Conservation (phyloP, 2,113 vertebrate genomes). For the Hirundichthys speculiger region DNA sequence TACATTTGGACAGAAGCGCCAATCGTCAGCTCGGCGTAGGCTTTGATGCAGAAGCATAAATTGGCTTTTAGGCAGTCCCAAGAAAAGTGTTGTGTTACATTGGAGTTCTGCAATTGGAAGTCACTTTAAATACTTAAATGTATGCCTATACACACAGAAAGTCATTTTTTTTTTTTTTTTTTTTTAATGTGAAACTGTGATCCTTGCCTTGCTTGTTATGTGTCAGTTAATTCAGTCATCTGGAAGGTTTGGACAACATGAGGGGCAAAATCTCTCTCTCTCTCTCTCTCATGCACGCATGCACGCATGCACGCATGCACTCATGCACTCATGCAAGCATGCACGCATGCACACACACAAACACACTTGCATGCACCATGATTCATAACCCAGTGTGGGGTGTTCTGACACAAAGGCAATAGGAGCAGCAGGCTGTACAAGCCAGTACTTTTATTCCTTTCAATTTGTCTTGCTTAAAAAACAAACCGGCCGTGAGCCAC, state of each 20-base stretch:
- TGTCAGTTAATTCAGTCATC: conserved; percentile 30
- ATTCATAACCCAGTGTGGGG: conserved; percentile 74
- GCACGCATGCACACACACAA: conserved; percentile 22
- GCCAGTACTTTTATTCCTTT: conserved; percentile 78
- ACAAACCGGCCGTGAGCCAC: conserved; percentile 77
- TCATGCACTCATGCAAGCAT: conserved; percentile 34
- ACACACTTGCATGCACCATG: conserved; percentile 56
- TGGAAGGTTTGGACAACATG: conserved; percentile 40
- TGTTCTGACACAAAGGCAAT: conserved; percentile 76
- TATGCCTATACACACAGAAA: too few species aligned
- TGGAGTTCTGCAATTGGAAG: too few species aligned
- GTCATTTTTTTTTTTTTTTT: too few species aligned
- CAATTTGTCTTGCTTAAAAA: conserved; percentile 85
- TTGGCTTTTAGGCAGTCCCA: too few species aligned
- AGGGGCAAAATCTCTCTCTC: too few species aligned
- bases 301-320: conserved; percentile 32
- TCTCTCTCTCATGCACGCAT: conserved; percentile 10
- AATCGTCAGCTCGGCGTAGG: too few species aligned
- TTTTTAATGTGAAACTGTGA: conserved; percentile 7
- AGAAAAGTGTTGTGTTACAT: too few species aligned
- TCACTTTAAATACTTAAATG: too few species aligned
- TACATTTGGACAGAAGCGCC: too few species aligned
- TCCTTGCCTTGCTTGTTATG: conserved; percentile 36
- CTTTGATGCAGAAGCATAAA: too few species aligned
- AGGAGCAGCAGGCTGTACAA: conserved; percentile 73